Percentiles rank a stretch among this genome's conserved stretches.
Conservation (phyloP, 2,113 vertebrate genomes). For the Gasterosteus aculeatus region DNA sequence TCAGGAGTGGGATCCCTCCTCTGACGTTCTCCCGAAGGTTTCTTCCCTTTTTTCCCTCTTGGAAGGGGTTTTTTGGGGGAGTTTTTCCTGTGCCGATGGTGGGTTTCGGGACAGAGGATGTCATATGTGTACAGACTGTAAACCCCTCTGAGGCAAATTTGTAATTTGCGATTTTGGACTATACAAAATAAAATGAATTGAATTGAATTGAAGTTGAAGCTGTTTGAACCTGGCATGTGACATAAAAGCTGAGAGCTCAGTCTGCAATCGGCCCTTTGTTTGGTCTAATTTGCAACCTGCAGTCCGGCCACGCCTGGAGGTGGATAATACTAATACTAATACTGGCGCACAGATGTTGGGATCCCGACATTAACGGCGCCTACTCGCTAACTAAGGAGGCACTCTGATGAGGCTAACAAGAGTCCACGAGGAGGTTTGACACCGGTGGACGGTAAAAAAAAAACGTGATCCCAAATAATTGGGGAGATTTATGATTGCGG, state of each 20-base stretch:
- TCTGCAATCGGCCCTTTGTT: constrained; percentile 53
- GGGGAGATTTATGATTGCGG: constrained; percentile 16
- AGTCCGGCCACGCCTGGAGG: constrained; percentile 50
- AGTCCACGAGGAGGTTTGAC: constrained; percentile 27
- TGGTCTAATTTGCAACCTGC: constrained; percentile 69
- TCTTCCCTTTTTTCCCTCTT: no score
- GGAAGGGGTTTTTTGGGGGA: no score
- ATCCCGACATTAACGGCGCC: constrained; percentile 64
- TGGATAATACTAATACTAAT: constrained; percentile 16
- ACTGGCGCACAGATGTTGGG: constrained; percentile 64
- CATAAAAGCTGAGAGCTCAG: constrained; percentile 24
- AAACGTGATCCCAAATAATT: constrained; percentile 50
- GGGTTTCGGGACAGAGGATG: no score
- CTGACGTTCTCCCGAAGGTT: no score
- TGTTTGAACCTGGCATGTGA: constrained; percentile 11
- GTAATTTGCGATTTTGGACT: no score
- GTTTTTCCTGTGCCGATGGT: no score
- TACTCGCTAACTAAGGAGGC: constrained; percentile 72
- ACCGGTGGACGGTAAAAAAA: constrained; percentile 25
- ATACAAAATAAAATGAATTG: no score
- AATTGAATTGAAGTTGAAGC: background rate
- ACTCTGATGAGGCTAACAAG: constrained; percentile 53
- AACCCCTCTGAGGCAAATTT: no score
- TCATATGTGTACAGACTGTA: no score
- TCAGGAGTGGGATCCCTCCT: no score